A percentile compares a stretch with the other conserved stretches of the same genome.
These are phyloP conservation scores for Emydoidea blandingii DNA, from an alignment of 2,797 vertebrate species.

Conservation along the genomic window DNA sequence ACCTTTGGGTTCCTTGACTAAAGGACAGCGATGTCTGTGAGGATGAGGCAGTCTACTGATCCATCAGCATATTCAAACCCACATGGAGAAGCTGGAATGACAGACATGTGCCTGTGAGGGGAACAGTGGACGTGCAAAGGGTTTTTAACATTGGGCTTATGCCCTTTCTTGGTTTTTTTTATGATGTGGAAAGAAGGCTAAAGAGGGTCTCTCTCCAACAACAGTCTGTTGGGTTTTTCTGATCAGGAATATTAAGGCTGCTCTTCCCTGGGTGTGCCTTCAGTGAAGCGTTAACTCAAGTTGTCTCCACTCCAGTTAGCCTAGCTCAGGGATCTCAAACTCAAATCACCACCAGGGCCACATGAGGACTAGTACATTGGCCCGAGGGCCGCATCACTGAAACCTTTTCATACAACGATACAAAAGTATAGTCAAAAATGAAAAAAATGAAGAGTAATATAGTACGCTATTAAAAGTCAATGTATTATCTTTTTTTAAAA, in stretches of 20 bases:
- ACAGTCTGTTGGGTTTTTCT: neutral
- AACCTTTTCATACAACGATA: no score
- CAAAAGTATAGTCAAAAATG: no score
- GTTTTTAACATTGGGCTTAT: neutral
- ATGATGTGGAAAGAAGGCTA: accelerated
- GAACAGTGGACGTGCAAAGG: neutral
- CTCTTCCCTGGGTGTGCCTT: accelerated
- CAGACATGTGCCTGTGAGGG: neutral
- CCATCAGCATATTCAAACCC: neutral
- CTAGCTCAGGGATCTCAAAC: neutral
- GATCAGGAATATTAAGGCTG: accelerated
- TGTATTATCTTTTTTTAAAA: no score
- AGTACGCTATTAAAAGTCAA: no score
- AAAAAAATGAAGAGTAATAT: no score
- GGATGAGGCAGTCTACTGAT: neutral
- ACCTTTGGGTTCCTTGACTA: neutral
- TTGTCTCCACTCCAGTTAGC: neutral
- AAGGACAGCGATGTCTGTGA: neutral
- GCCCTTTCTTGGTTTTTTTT: accelerated
- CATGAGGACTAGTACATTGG: no score
- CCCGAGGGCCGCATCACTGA: no score
- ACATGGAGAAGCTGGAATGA: accelerated
- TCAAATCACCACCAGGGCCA: no score
- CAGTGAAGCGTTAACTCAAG: accelerated
- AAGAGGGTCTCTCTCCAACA: accelerated